Evolutionary conservation across 2,113 vertebrate species (phyloP).

Genomic region (Podocnemis expansa): DNA sequence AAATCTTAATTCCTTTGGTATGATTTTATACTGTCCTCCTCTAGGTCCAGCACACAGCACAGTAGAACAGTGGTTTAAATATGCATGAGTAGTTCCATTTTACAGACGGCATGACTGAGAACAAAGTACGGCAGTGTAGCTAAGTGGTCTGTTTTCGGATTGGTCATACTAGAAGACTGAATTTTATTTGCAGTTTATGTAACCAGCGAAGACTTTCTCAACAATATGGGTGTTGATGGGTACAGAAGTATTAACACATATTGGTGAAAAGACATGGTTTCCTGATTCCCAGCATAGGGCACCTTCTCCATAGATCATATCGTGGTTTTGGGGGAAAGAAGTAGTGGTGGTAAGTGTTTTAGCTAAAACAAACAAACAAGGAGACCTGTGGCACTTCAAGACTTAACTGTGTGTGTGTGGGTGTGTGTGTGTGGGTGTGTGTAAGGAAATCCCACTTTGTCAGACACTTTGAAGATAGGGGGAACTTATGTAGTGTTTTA

Average conservation of each 20-base stretch:
- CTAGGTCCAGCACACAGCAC: too few relatives aligned
- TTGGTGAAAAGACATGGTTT: not conserved
- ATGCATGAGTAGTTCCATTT: not conserved
- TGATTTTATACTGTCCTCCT: not conserved
- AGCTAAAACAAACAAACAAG: too few relatives aligned
- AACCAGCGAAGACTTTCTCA: not conserved
- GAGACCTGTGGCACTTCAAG: too few relatives aligned
- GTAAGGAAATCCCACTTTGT: too few relatives aligned
- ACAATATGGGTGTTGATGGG: not conserved
- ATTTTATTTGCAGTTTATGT: accelerated
- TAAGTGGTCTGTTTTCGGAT: not conserved
- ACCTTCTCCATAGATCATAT: not conserved
- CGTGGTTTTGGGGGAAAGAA: too few relatives aligned
- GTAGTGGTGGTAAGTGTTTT: too few relatives aligned
- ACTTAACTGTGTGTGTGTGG: too few relatives aligned
- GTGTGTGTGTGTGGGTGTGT: too few relatives aligned
- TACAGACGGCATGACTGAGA: not conserved
- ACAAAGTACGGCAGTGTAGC: not conserved
- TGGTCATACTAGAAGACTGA: not conserved
- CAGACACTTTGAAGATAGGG: too few relatives aligned
- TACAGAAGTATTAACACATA: not conserved
- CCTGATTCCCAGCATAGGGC: not conserved
- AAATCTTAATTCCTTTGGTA: not conserved
- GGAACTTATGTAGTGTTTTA: too few relatives aligned
- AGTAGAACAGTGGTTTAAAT: not conserved